These are phyloP conservation scores for Ochotona princeps DNA, from an alignment of 2,113 vertebrate genomes.

Conservation along the genomic window DNA sequence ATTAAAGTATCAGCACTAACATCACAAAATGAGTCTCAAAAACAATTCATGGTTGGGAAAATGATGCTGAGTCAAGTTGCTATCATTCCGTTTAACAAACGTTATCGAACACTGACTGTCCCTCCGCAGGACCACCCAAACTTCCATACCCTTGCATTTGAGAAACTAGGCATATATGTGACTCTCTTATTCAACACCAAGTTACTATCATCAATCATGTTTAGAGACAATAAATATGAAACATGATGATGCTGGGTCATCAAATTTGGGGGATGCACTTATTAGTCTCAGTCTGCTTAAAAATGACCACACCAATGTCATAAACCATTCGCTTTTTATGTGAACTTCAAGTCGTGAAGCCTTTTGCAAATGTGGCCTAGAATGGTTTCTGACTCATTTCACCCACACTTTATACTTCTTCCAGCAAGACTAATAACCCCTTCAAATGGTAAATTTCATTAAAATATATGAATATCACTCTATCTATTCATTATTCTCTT, in stretches of 20 bases:
- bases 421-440: background rate
- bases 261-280: background rate
- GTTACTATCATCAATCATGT: background rate
- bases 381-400: background rate
- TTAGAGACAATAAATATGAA: background rate
- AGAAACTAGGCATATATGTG: background rate
- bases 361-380: background rate
- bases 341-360: background rate
- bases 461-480: background rate
- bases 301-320: background rate
- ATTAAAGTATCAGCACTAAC: background rate
- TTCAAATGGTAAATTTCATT: constrained; percentile 10
- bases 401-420: background rate
- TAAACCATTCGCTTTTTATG: background rate
- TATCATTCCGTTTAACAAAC: background rate
- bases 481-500: background rate
- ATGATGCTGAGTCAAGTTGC: background rate
- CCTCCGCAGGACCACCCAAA: too few species aligned
- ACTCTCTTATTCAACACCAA: too few species aligned
- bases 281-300: background rate
- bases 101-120: background rate
- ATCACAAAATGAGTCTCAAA: background rate
- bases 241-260: background rate
- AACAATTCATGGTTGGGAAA: background rate
- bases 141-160: background rate